Base-by-base conservation (phyloP, 2,888 invertebrate genomes). In the Linnaemya tessellans region DNA sequence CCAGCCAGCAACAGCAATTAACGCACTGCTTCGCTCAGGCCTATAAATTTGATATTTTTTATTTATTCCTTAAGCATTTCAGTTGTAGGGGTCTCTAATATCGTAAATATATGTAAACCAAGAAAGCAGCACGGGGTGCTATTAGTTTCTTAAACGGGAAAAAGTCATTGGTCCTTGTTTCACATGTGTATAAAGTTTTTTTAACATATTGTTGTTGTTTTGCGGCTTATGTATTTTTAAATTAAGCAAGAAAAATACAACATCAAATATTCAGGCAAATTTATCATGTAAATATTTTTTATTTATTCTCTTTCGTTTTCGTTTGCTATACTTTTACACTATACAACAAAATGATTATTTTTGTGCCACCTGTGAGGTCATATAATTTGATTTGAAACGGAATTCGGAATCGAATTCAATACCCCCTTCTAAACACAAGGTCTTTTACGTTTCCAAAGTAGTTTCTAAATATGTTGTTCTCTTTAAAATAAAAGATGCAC, bases 111-210 rank as follows among this genome's bases (percentile, higher is more conserved):
- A 78, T 54, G 35, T 77, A 83, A 70, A 60, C 46, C 38, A 62
- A 54, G 41, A 54, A 46, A 64, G 9, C n/a, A 68, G 22, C 58
- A 49, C 58, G 49, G 46, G 56, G 60, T 20, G 18, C 25, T 58
- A 22, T 3, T 41, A 15, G 51, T 15, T 62, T 51, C 30, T 8
- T 49, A 49, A 30, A 41, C 25, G 8, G 25, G 41, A 78, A 62
- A 79, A 68, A 85, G 81, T 82, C 85, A 85, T 79, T 75, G 81
- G 82, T 85, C 85, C 85, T 85, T 85, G 85, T 79, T 75, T 79
- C 84, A 81, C 84, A 84, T 81, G 67, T 74, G 73, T 73, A 25
- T 30, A 51, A 9, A 38, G 41, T 68, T 51, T 73, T 67, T 65
- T 78, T 35, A 51, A 60, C 7, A 46, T 30, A 58, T 30, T 51